These are phyloP conservation scores for Mythimna loreyi DNA, from an alignment of 2,888 invertebrate species.

Conservation along the genomic window DNA sequence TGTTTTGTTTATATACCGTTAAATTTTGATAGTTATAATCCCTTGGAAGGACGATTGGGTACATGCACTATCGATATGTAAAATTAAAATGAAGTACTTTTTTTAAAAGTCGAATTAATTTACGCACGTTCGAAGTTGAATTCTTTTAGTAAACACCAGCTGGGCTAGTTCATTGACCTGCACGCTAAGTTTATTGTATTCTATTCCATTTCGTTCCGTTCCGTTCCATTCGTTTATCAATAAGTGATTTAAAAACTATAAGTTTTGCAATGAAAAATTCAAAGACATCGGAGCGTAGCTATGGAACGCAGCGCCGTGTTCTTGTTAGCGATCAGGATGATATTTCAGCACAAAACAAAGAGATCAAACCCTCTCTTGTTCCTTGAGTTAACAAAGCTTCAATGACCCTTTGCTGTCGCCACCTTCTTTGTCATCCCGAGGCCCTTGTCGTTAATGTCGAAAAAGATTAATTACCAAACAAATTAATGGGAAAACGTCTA, in stretches of 20 bases:
- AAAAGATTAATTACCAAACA: constrained; percentile 85
- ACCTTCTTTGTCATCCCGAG: constrained; percentile 79
- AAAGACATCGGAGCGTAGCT: constrained; percentile 29
- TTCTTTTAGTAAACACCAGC: too few relatives aligned
- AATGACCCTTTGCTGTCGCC: constrained; percentile 81
- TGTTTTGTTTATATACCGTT: too few relatives aligned
- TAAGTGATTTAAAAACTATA: not conserved
- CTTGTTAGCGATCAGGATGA: constrained; percentile 77
- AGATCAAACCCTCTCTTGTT: constrained; percentile 76
- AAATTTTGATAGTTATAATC: too few relatives aligned
- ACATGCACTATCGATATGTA: too few relatives aligned
- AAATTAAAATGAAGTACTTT: too few relatives aligned
- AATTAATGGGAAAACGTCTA: constrained; percentile 72
- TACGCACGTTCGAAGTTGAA: too few relatives aligned
- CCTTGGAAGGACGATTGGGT: too few relatives aligned
- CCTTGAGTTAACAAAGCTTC: constrained; percentile 79
- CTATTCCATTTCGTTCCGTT: too few relatives aligned
- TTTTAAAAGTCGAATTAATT: too few relatives aligned
- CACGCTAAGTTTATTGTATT: too few relatives aligned
- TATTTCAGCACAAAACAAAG: constrained; percentile 84
- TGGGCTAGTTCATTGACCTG: too few relatives aligned
- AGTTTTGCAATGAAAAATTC: constrained; percentile 9
- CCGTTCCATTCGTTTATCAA: too few relatives aligned
- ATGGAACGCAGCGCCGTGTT: constrained; percentile 37
- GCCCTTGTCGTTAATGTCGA: constrained; percentile 79